These are phyloP conservation scores for Frieseomelitta varia DNA, from an alignment of 1,140 invertebrate species.

Conservation along the genomic window DNA sequence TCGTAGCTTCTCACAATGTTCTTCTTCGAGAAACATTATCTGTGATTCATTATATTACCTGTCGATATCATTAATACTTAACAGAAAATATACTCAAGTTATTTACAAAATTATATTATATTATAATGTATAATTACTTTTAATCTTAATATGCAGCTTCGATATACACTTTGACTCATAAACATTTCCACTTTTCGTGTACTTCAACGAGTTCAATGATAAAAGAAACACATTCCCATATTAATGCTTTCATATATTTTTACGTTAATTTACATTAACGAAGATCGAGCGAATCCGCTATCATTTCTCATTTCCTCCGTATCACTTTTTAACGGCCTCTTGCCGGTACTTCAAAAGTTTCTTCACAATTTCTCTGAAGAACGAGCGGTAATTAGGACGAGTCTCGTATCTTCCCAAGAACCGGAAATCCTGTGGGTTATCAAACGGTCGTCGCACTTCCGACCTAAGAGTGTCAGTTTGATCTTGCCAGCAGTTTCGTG, in stretches of 20 bases:
- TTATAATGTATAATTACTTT: background rate
- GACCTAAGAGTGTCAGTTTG: constrained; percentile 39
- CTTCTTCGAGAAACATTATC: constrained; percentile 35
- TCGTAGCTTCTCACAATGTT: constrained; percentile 62
- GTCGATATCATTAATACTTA: constrained; percentile 32
- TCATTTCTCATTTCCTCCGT: constrained; percentile 35
- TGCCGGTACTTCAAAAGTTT: constrained; percentile 51
- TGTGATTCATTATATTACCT: constrained; percentile 48
- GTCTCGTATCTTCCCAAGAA: constrained; percentile 64
- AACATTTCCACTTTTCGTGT: background rate
- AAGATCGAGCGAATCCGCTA: constrained; percentile 35
- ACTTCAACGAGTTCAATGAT: background rate
- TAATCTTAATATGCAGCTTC: background rate
- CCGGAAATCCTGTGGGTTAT: constrained; percentile 71
- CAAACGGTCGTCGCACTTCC: constrained; percentile 68
- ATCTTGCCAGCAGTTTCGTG: background rate
- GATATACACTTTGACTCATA: too few relatives aligned
- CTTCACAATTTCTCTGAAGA: constrained; percentile 55
- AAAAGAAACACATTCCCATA: constrained; percentile 2
- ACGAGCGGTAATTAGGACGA: constrained; percentile 68
- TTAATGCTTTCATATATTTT: background rate
- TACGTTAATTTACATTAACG: constrained; percentile 41
- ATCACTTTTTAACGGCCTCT: constrained; percentile 54
- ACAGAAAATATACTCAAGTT: background rate
- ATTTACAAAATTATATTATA: background rate